A percentile compares a stretch with the other conserved stretches of the same genome.
Conservation (phyloP, 2,797 vertebrate species). For the Fratercula arctica region DNA sequence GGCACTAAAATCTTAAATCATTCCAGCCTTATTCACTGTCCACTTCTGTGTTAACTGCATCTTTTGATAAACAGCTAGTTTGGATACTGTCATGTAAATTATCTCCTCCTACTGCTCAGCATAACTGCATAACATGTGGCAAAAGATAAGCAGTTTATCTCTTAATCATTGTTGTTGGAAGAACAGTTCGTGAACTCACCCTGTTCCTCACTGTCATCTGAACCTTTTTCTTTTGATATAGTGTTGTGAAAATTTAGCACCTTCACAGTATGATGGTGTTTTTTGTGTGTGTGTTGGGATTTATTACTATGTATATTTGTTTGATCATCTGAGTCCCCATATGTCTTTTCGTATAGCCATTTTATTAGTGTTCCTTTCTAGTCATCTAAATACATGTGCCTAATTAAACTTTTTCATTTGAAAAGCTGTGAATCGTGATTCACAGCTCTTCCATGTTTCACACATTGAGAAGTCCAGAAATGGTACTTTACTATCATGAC, state of each 20-base stretch:
- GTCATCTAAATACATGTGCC: neutral
- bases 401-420: neutral
- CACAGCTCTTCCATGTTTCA: neutral
- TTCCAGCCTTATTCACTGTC: neutral
- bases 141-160: neutral
- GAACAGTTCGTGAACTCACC: neutral
- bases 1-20: neutral
- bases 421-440: neutral
- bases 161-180: neutral
- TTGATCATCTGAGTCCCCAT: neutral
- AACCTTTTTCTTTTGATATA: neutral
- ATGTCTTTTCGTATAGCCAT: neutral
- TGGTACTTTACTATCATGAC: neutral
- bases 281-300: neutral
- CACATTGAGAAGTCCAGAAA: neutral
- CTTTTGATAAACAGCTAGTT: neutral
- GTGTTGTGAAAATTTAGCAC: neutral
- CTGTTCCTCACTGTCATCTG: neutral
- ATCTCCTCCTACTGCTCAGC: neutral
- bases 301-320: neutral
- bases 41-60: neutral
- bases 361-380: neutral
- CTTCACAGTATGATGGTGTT: neutral
- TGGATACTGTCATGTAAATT: neutral
- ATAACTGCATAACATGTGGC: neutral